These are phyloP conservation scores for Anhinga anhinga DNA, from an alignment of 2,113 vertebrate species.

Conservation along the genomic window DNA sequence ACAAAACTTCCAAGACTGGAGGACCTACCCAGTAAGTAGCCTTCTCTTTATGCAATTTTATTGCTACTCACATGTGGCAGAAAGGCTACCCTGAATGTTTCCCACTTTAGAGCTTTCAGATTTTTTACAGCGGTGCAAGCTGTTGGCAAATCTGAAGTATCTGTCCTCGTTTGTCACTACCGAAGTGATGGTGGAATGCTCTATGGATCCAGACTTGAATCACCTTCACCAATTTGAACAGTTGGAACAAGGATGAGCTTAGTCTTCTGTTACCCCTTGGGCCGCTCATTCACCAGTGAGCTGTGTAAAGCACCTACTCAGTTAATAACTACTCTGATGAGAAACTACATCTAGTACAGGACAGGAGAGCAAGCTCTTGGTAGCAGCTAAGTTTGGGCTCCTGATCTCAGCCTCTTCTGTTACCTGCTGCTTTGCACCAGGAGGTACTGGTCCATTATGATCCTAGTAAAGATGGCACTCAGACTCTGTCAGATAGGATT, in stretches of 20 bases:
- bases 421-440: not conserved
- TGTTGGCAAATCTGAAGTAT: not conserved
- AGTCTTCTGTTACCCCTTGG: not conserved
- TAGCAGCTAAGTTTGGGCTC: not conserved
- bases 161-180: not conserved
- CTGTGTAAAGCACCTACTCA: not conserved
- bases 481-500: not conserved
- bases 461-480: not conserved
- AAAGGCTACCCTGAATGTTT: not conserved
- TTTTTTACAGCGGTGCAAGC: not conserved
- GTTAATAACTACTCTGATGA: not conserved
- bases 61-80: not conserved
- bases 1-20: conserved; percentile 75
- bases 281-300: not conserved
- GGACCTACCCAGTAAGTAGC: conserved; percentile 69
- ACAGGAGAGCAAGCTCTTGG: not conserved
- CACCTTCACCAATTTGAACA: not conserved
- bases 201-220: not conserved
- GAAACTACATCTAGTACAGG: not conserved
- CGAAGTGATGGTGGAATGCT: not conserved
- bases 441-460: not conserved
- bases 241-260: not conserved
- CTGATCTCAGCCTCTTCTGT: not conserved
- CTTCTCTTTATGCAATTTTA: not conserved
- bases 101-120: not conserved